Base-by-base conservation (phyloP, 2,888 invertebrate species). In the Cosmopolites sordidus region DNA sequence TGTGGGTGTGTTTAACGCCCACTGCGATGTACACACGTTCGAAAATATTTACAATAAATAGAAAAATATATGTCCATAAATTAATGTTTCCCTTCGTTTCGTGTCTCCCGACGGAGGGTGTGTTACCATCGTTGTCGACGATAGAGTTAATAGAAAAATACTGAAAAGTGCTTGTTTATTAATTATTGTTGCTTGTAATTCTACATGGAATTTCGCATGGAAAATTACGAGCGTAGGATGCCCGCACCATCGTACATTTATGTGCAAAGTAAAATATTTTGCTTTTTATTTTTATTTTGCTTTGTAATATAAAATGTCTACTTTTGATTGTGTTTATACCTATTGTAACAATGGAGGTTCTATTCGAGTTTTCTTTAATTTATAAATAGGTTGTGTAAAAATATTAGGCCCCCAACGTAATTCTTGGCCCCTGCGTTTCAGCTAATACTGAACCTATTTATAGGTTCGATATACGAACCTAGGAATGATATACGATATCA, bases 161-260 rank as follows among this genome's bases (percentile, higher is more conserved):
- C 48, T 48, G 48, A 54, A 41, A 43, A 54, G 8, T 48, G 53
- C 53, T 48, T 17, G 33, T 48, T 54, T 54, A 27, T 33, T 43
- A 22, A 29, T 27, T 48, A 33, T 40, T 54, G 33, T 48, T 48
- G 48, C 40, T 33, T 6, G 41, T 54, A 54, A 48, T 54, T 44
- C n/a, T 54, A 54, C 37, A 45, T 30, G 45, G 53, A 48, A 48
- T 39, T 27, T 27, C 9, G 27, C 27, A 27, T 27, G 27, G 27
- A 27, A 33, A 12, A 17, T 6, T 3, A 27, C 5, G 47, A 3
- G 16, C n/a, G n/a, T 2, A 6, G 27, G 15, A 15, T 16, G 3
- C 12, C 39, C 22, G 47, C 47, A 39, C 47, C 47, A 39, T 18
- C 29, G 12, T 1, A n/a, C 8, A 38, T 11, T 38, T n/a, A 44